Conservation (phyloP, 2,113 vertebrate species). For the Thermophis baileyi region DNA sequence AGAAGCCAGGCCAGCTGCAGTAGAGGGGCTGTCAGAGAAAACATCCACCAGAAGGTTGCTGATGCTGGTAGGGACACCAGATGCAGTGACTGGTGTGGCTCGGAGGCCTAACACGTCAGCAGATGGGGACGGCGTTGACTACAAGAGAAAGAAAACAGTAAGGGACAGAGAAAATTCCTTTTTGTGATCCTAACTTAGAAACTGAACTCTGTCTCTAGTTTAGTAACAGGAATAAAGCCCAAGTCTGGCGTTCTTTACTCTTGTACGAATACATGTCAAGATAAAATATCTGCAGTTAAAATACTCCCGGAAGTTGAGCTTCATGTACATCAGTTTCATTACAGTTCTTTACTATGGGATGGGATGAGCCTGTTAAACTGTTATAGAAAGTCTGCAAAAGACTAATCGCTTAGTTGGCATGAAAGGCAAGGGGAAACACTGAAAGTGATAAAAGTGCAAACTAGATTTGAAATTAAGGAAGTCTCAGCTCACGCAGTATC, state of each 20-base stretch:
- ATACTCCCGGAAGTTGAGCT: neutral
- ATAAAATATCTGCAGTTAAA: neutral
- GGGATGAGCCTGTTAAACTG: neutral
- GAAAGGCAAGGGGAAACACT: neutral
- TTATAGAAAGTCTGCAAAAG: neutral
- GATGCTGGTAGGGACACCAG: slow-evolving; percentile 60
- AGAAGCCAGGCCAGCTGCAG: slow-evolving; percentile 67
- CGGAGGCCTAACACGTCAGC: slow-evolving; percentile 87
- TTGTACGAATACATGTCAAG: neutral
- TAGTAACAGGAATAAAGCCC: neutral
- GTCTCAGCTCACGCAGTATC: neutral
- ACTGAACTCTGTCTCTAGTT: no score
- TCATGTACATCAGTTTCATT: neutral
- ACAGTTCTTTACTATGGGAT: neutral
- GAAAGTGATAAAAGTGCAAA: neutral
- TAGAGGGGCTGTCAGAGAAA: slow-evolving; percentile 79
- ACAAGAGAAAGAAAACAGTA: slow-evolving; percentile 12
- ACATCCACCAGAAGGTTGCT: slow-evolving; percentile 88
- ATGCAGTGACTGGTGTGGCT: slow-evolving; percentile 62
- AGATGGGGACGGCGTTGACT: slow-evolving; percentile 91
- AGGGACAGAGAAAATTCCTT: neutral
- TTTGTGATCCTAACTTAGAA: neutral
- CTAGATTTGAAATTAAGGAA: neutral
- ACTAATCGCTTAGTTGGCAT: neutral
- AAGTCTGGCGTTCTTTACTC: neutral